These are phyloP conservation scores for Benthosema pterotum DNA, from an alignment of 2,797 vertebrate genomes.

Conservation along the genomic window DNA sequence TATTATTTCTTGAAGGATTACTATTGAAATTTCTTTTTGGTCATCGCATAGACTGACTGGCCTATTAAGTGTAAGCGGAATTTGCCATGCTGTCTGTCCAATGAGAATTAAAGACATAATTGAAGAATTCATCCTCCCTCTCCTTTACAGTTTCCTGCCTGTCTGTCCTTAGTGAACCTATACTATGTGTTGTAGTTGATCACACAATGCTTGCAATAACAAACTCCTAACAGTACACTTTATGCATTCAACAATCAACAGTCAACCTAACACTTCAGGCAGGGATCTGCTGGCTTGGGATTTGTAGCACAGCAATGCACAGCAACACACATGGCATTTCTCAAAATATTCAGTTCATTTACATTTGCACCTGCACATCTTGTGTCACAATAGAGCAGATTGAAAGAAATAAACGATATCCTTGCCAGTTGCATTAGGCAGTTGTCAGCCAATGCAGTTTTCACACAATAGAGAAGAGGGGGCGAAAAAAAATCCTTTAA, in stretches of 20 bases:
- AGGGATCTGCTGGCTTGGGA: constrained; percentile 23
- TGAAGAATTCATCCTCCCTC: constrained; percentile 18
- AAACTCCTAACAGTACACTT: constrained; percentile 16
- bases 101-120: too few species aligned
- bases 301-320: constrained; percentile 3
- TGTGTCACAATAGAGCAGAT: constrained; percentile 64
- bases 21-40: too few species aligned
- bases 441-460: constrained; percentile 61
- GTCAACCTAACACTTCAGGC: constrained; percentile 32
- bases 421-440: constrained; percentile 57
- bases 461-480: constrained; percentile 57
- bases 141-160: constrained; percentile 17
- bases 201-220: constrained; percentile 34
- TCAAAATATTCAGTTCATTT: constrained; percentile 51
- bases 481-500: constrained; percentile 41
- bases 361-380: constrained; percentile 69
- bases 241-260: too few species aligned
- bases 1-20: too few species aligned
- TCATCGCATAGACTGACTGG: too few species aligned
- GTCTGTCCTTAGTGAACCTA: neutral
- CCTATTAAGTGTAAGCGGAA: too few species aligned
- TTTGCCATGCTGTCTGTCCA: too few species aligned
- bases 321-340: constrained; percentile 21
- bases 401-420: constrained; percentile 63
- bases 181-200: constrained; percentile 30